These are phyloP conservation scores for Thinocorus orbignyianus DNA, from an alignment of 2,113 vertebrate genomes.

Conservation along the genomic window DNA sequence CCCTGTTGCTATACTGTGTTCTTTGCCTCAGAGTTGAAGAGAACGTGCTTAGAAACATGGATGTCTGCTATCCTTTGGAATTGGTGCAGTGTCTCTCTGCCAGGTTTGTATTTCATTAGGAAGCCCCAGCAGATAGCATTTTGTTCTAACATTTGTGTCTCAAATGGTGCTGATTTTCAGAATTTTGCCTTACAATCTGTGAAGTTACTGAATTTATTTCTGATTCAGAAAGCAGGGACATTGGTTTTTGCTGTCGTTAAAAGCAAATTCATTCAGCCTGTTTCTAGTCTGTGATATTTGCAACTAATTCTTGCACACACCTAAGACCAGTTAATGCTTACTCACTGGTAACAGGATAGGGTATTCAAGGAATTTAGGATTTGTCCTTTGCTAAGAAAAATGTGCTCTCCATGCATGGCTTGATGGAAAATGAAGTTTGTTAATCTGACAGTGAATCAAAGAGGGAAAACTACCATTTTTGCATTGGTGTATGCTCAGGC, in stretches of 20 bases:
- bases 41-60: not conserved
- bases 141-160: not conserved
- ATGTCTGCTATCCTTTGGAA: not conserved
- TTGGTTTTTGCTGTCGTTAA: not conserved
- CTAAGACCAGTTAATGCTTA: not conserved
- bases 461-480: not conserved
- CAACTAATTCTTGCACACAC: not conserved
- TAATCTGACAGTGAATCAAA: not conserved
- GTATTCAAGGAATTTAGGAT: not conserved
- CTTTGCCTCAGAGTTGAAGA: not conserved
- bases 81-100: fast-evolving
- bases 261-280: not conserved
- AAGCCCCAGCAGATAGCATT: not conserved
- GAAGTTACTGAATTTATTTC: not conserved
- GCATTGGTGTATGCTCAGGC: not conserved
- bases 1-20: not conserved
- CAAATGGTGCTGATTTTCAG: not conserved
- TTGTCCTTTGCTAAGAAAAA: not conserved
- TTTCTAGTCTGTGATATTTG: not conserved
- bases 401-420: not conserved
- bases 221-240: not conserved
- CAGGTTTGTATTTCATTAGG: not conserved
- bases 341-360: not conserved
- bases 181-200: not conserved
- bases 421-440: not conserved